Base-by-base conservation (phyloP, 2,113 vertebrate genomes). In the Sisor rabdophorus region DNA sequence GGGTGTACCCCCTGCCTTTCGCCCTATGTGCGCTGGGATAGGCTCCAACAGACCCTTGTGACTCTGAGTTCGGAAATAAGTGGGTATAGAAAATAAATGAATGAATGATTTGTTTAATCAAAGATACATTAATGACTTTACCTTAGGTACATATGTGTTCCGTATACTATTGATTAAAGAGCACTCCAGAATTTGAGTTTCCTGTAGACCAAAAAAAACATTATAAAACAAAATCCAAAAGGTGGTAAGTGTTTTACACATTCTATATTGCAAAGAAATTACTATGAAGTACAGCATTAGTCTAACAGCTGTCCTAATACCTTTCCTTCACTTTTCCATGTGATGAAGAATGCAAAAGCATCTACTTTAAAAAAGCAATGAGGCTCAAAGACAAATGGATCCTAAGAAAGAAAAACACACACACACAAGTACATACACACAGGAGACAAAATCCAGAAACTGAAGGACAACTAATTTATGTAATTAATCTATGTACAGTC, bases 271-370 rank as follows among this genome's bases (percentile, higher is more conserved):
- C 19, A 56, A 8, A 30, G 12, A 59, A 76, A 30, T 30, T 17
- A 19, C 5, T 26, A 48, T 56, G 19, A 59, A 32, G 11, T 56
- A 60, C 5, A 56, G 58, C 28, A 47, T 47, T 64, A 16, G n/a
- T 58, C 63, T 50, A 60, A 54, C 16, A 40, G 26, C 17, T 11
- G 54, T 48, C 13, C 20, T 60, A 28, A 59, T 94, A 99, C 97
- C 96, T 98, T 98, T 92, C 95, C 97, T 88, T 99, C 97, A 77
- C 93, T 98, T 88, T 95, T 98, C 97, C 97, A 99, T 50, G 93
- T 94, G 82, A 98, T 91, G 87, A 98, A 99, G 85, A 99, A 98
- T 15, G 96, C 97, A 84, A 92, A 98, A 85, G 96, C 95, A 70
- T 99, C 97, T 84, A 98, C 96, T 86, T 89, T 94, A 89, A 98